Conservation (phyloP, 2,888 invertebrate genomes). For the Keiferia lycopersicella region DNA sequence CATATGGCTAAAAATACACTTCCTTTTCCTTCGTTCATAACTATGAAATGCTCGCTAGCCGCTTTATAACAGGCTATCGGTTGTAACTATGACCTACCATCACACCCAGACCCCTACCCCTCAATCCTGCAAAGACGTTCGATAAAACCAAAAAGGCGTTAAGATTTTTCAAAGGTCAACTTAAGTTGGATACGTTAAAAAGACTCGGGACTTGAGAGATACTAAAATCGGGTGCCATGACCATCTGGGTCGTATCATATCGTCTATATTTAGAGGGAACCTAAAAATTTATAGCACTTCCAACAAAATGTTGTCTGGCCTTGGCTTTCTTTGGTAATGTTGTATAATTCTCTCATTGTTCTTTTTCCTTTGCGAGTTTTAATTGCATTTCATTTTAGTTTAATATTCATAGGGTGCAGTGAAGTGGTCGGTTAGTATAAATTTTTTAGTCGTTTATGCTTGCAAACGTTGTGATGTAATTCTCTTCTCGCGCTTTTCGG, state of each 20-base stretch:
- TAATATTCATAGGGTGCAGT: conserved; percentile 29
- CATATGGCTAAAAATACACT: conserved; percentile 74
- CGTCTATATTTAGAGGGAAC: conserved; percentile 70
- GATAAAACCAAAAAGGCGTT: conserved; percentile 47
- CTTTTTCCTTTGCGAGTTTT: conserved; percentile 31
- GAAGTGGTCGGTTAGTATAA: conserved; percentile 30
- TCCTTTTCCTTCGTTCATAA: conserved; percentile 77
- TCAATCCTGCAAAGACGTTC: conserved; percentile 45
- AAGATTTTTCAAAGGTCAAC: conserved; percentile 58
- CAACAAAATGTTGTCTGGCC: conserved; percentile 53
- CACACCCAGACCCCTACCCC: conserved; percentile 52
- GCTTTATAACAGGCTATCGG: conserved; percentile 74
- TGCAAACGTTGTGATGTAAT: conserved; percentile 17
- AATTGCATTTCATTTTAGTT: conserved; percentile 27
- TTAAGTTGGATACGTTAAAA: conserved; percentile 61
- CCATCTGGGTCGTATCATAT: conserved; percentile 77
- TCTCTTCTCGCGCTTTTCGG: conserved; percentile 15
- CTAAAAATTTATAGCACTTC: conserved; percentile 69
- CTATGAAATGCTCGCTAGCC: conserved; percentile 74
- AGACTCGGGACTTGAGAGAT: conserved; percentile 72
- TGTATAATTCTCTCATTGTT: conserved; percentile 38
- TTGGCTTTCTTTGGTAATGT: conserved; percentile 28
- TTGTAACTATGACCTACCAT: conserved; percentile 62
- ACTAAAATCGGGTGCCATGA: conserved; percentile 76
- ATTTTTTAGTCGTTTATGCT: conserved; percentile 12